These are phyloP conservation scores for Pagetopsis macropterus DNA, from an alignment of 2,797 vertebrate genomes.

Conservation along the genomic window DNA sequence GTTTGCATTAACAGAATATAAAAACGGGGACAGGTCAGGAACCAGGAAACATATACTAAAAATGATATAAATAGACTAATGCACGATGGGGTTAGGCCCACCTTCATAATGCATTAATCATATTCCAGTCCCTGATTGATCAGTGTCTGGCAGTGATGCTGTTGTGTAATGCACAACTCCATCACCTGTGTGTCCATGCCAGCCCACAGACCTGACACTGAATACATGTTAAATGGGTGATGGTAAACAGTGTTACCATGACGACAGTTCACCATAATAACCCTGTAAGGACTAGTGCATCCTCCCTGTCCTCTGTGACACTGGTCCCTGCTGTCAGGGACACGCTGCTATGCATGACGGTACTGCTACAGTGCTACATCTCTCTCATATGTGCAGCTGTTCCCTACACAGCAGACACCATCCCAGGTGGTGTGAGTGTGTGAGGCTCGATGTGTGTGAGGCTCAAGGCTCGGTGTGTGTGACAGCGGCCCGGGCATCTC, in stretches of 20 bases:
- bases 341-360: neutral
- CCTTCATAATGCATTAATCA: neutral
- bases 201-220: neutral
- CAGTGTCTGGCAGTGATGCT: neutral
- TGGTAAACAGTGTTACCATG: constrained; percentile 43
- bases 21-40: too few species aligned
- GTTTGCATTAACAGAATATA: too few species aligned
- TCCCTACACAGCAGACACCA: neutral
- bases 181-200: neutral
- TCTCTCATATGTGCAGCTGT: neutral
- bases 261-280: constrained; percentile 23
- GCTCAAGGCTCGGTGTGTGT: neutral
- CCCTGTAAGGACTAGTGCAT: neutral
- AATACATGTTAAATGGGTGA: neutral
- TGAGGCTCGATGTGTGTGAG: neutral
- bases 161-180: neutral
- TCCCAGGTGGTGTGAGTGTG: too few species aligned
- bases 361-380: neutral
- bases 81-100: neutral
- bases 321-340: neutral
- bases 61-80: neutral
- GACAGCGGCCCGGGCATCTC: constrained; percentile 27
- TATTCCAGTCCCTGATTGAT: neutral
- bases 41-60: neutral
- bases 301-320: neutral